Evolutionary conservation across 2,888 invertebrate genomes (phyloP), one percentile per base, ranked within the genome.

Genomic region (Trachelus tabidus): DNA sequence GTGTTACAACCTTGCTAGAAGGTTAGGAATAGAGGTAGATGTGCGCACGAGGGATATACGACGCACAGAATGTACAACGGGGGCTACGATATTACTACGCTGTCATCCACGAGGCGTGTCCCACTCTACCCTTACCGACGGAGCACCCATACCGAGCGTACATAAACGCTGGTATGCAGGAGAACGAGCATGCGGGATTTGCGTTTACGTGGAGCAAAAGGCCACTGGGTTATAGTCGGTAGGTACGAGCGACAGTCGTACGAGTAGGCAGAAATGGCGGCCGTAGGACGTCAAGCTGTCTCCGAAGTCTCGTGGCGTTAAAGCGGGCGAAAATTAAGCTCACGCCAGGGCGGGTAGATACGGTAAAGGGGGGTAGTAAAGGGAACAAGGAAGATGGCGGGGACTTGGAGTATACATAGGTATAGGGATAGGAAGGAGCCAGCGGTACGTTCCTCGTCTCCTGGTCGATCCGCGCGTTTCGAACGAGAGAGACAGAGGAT

Each of bases 111-210:
- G 56, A 56, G 56, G 56, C 56, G 9, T 9, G 23, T 9, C 56
- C 56, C 3, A 12, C 23, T 23, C 15, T 23, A 56, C 23, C 56
- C 23, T 56, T 56, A 56, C 9, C 56, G 56, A 23, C 56, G 2
- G 56, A 56, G 56, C 23, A 56, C 40, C 33, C 4, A 15, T 40
- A 40, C 23, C 23, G 56, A 15, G 9, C 9, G 56, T 9, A 56
- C 56, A 9, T 1, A 56, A 1, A 37, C 4, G 12, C 1, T 78
- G 81, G 81, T 79, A 80, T 80, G 77, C 75, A 75, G 82, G 74
- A 75, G 78, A 56, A 56, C 23, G 23, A 56, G 56, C 56, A 56
- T 56, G 56, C 56, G 23, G 56, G 56, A 23, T 40, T 40, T 1
- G 6, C 15, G 15, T 56, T 56, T 2, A 4, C 15, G 12, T 6